Conservation (phyloP, 2,888 invertebrate genomes). For the Perdita meconis region DNA sequence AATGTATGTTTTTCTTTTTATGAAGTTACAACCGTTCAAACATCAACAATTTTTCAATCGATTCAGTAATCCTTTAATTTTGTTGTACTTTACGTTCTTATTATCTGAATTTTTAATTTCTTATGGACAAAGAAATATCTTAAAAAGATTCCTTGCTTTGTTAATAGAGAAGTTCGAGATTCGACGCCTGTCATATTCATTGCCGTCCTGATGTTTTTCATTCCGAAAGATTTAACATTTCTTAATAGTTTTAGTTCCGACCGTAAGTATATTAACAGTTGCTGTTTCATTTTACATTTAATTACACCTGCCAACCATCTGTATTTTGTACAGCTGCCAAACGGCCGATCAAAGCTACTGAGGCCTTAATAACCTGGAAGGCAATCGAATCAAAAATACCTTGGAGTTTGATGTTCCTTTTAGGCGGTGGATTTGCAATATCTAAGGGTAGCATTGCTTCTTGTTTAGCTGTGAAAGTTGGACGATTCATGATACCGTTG, state of each 20-base stretch:
- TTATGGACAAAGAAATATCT: too few species aligned
- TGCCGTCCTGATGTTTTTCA: slow-evolving; percentile 85
- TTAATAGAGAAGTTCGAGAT: slow-evolving; percentile 74
- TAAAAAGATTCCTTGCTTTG: too few species aligned
- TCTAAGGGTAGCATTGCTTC: slow-evolving; percentile 85
- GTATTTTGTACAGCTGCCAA: slow-evolving; percentile 54
- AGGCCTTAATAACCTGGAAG: slow-evolving; percentile 85
- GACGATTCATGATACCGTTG: slow-evolving; percentile 82
- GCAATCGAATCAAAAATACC: slow-evolving; percentile 85
- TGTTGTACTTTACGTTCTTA: too few species aligned
- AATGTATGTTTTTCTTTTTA: too few species aligned
- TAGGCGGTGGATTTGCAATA: slow-evolving; percentile 87
- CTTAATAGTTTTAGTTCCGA: slow-evolving; percentile 69
- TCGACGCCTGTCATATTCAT: slow-evolving; percentile 84
- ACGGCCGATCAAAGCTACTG: slow-evolving; percentile 73
- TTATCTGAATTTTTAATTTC: too few species aligned
- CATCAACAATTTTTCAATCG: too few species aligned
- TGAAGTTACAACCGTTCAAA: too few species aligned
- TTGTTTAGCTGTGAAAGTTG: slow-evolving; percentile 84
- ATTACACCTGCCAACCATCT: neutral
- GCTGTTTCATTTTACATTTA: neutral
- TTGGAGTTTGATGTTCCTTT: slow-evolving; percentile 86
- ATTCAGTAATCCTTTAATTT: too few species aligned
- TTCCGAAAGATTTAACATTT: slow-evolving; percentile 85
- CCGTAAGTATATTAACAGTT: slow-evolving; percentile 60